These are phyloP conservation scores for Caenorhabditis sp. DNA, from an alignment of 2,888 invertebrate genomes.

Conservation along the genomic window DNA sequence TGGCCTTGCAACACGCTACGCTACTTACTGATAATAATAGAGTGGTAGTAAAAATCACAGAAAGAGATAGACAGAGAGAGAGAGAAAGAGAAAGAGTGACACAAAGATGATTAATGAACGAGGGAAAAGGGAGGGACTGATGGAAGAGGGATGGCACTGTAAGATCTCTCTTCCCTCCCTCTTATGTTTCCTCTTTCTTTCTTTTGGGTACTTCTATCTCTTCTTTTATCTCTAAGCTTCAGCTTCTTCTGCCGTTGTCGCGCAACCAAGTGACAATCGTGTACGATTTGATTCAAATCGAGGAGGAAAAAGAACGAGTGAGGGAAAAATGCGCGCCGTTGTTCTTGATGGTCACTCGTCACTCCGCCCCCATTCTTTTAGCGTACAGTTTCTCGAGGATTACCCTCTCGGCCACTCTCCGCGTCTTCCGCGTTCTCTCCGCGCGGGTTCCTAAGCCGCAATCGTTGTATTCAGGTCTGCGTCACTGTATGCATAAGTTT, in stretches of 20 bases:
- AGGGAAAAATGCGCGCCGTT: slow-evolving; percentile 43
- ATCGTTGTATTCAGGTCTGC: slow-evolving; percentile 48
- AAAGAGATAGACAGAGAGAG: slow-evolving; percentile 1
- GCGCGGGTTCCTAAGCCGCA: slow-evolving; percentile 52
- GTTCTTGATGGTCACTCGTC: slow-evolving; percentile 59
- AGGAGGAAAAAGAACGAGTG: slow-evolving; percentile 31
- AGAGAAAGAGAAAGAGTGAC: slow-evolving; percentile 21
- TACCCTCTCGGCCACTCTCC: slow-evolving; percentile 18
- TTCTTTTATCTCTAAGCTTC: slow-evolving; percentile 26
- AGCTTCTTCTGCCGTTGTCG: slow-evolving; percentile 26
- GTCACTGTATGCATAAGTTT: slow-evolving; percentile 39
- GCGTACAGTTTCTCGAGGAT: slow-evolving; percentile 32
- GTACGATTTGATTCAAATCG: slow-evolving; percentile 58
- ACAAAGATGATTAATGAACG: slow-evolving; percentile 54
- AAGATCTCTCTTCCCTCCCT: background rate
- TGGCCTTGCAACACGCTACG: slow-evolving; percentile 61
- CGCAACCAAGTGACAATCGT: slow-evolving; percentile 51
- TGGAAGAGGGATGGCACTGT: slow-evolving; percentile 25
- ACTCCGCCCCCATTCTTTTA: slow-evolving; percentile 39
- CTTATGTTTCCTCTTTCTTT: slow-evolving; percentile 6
- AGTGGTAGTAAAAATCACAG: slow-evolving; percentile 42
- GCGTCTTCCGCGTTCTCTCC: slow-evolving; percentile 50
- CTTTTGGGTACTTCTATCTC: slow-evolving; percentile 10
- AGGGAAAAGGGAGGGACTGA: slow-evolving; percentile 23
- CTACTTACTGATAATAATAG: slow-evolving; percentile 57